These are phyloP conservation scores for Archivesica marissinica DNA, from an alignment of 1,140 invertebrate genomes.

Conservation along the genomic window DNA sequence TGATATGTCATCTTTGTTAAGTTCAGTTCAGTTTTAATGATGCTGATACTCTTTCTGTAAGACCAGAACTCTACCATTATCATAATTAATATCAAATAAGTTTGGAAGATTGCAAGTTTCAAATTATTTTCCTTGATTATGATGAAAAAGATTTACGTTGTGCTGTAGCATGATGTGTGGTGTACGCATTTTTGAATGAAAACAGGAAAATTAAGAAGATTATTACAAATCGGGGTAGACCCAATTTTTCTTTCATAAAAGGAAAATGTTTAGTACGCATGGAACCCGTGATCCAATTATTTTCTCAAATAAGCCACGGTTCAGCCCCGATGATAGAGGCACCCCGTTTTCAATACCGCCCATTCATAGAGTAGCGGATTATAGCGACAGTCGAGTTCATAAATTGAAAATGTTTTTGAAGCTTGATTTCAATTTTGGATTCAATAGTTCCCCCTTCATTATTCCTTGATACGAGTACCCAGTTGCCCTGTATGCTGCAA, in stretches of 20 bases:
- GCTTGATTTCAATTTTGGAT: conserved; percentile 6
- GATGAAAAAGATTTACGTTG: too few species aligned
- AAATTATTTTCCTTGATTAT: too few species aligned
- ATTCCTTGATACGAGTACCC: neutral
- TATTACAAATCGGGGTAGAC: neutral
- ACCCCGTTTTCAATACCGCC: conserved; percentile 27
- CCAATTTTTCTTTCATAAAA: neutral
- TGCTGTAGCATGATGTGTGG: too few species aligned
- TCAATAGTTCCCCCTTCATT: conserved; percentile 31
- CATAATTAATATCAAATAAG: too few species aligned
- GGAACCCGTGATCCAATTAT: conserved; percentile 10
- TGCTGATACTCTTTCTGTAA: too few species aligned
- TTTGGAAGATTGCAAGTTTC: too few species aligned
- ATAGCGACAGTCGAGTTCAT: conserved; percentile 24
- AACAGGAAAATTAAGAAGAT: conserved; percentile 24
- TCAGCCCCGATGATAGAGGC: neutral
- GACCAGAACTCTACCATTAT: too few species aligned
- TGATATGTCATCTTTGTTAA: too few species aligned
- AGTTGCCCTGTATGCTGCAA: conserved; percentile 1
- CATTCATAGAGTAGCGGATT: conserved; percentile 15
- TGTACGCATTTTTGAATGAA: too few species aligned
- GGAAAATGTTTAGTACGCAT: conserved; percentile 12
- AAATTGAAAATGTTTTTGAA: conserved; percentile 12
- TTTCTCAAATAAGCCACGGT: conserved; percentile 6
- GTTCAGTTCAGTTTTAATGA: too few species aligned